These are phyloP conservation scores for Paraplagusia blochii DNA, from an alignment of 2,113 vertebrate genomes.

Conservation along the genomic window DNA sequence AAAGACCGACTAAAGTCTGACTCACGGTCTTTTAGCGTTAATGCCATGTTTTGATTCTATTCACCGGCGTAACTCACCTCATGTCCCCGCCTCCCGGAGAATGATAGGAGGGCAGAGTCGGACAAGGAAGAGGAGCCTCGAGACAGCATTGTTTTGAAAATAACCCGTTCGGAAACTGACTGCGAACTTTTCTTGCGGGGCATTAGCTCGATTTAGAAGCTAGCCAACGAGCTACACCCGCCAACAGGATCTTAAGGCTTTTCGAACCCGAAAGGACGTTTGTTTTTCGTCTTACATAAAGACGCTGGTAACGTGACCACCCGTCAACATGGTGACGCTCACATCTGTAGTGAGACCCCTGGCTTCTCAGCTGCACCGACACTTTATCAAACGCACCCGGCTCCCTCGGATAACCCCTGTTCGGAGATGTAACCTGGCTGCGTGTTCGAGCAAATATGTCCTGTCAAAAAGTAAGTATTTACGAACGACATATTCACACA, in stretches of 20 bases:
- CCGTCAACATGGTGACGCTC: slow-evolving; percentile 63
- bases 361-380: slow-evolving; percentile 49
- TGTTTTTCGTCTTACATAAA: not conserved
- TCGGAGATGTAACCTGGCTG: slow-evolving; percentile 78
- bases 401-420: slow-evolving; percentile 52
- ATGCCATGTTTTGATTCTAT: not conserved
- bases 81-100: not conserved
- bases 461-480: slow-evolving; percentile 78
- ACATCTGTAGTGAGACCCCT: slow-evolving; percentile 58
- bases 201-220: not conserved
- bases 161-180: not conserved
- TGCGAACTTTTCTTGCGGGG: not conserved
- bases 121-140: not conserved
- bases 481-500: too few relatives aligned
- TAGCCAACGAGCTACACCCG: not conserved
- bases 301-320: not conserved
- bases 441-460: slow-evolving; percentile 83
- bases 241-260: not conserved
- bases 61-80: not conserved
- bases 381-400: slow-evolving; percentile 35
- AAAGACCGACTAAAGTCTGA: not conserved
- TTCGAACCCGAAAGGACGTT: not conserved
- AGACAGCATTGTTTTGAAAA: not conserved
- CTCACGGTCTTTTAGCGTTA: not conserved
- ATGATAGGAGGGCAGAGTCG: not conserved